phyloP scores from a whole-genome alignment of 2,888 invertebrate genomes.

The Acanthopleura granulata region DNA sequence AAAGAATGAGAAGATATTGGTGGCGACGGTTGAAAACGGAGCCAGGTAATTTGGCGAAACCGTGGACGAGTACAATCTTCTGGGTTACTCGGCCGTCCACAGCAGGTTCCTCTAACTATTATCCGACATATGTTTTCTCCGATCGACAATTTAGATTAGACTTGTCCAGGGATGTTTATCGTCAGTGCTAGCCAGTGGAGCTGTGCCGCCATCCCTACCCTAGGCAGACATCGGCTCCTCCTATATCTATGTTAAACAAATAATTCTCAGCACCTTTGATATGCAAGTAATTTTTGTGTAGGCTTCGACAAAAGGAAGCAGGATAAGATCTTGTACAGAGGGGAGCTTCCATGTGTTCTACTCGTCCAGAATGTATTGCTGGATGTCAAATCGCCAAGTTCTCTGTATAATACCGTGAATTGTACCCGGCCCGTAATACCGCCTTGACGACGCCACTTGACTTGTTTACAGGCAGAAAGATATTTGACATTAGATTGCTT shows the following conservation, averaged over 20 bases:
- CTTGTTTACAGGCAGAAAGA: no score
- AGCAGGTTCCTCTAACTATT: conserved; percentile 1
- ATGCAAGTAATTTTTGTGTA: not conserved
- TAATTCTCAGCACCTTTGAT: conserved; percentile 1
- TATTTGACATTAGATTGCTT: no score
- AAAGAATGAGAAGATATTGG: not conserved
- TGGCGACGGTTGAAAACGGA: not conserved
- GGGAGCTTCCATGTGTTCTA: no score
- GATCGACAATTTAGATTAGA: not conserved
- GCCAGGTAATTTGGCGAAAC: not conserved
- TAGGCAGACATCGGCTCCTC: not conserved
- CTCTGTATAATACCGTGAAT: no score
- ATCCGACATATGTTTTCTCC: conserved; percentile 7
- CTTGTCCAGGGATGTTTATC: not conserved
- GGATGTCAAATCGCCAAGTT: no score
- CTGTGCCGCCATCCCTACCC: not conserved
- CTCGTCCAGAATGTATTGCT: no score
- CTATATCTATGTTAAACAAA: conserved; percentile 8
- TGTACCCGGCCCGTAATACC: no score
- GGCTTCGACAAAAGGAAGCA: not conserved
- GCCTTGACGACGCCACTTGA: no score
- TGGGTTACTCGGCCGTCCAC: not conserved
- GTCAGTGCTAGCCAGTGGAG: no score
- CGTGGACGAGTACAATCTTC: not conserved
- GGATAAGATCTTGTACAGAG: no score